Conservation (phyloP, 2,888 invertebrate species). For the Aethes cnicana region DNA sequence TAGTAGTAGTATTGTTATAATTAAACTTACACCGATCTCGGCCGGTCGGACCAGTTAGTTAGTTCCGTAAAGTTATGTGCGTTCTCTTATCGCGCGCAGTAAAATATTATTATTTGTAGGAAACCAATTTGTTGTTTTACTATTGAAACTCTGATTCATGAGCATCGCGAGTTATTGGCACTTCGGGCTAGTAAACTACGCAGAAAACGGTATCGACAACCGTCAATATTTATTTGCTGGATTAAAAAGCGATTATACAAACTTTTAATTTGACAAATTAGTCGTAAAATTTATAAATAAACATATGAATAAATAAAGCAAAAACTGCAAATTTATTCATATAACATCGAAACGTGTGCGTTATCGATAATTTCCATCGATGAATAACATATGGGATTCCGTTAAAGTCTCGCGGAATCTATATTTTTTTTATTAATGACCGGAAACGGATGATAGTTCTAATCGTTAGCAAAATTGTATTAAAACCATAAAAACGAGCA, state of each 20-base stretch:
- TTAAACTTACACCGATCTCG: constrained; percentile 38
- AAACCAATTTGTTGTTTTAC: constrained; percentile 70
- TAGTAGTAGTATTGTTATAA: no score
- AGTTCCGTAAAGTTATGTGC: constrained; percentile 64
- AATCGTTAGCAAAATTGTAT: constrained; percentile 68
- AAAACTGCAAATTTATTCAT: not conserved
- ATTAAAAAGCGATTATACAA: no score
- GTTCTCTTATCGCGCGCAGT: constrained; percentile 65
- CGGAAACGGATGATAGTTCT: constrained; percentile 62
- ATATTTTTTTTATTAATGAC: constrained; percentile 38
- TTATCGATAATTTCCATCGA: constrained; percentile 3
- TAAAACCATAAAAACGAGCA: constrained; percentile 63
- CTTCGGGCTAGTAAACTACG: no score
- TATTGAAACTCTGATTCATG: constrained; percentile 68
- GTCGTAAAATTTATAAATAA: no score
- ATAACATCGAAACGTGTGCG: not conserved
- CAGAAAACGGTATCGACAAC: no score
- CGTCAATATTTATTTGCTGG: no score
- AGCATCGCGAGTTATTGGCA: constrained; percentile 36
- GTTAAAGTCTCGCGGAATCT: not conserved
- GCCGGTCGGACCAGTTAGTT: constrained; percentile 65
- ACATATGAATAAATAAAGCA: no score
- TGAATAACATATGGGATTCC: constrained; percentile 9
- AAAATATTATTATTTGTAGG: constrained; percentile 77
- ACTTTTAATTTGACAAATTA: no score